Evolutionary conservation across 2,888 invertebrate species (phyloP), one percentile per base, ranked within the genome.

Genomic region (Parnassius apollo): DNA sequence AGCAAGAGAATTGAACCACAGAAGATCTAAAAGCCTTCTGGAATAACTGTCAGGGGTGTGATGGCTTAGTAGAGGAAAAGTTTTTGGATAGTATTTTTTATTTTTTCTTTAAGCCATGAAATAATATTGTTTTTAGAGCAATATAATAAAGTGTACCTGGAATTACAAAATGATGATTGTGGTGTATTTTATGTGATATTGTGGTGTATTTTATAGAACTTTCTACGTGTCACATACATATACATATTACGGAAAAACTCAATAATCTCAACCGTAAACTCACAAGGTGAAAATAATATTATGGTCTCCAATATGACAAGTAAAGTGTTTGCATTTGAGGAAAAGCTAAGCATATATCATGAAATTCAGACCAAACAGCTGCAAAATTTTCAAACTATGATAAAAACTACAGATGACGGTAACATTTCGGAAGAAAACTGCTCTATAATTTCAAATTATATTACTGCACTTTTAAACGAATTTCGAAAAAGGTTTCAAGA

Each of bases 41-140:
- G 18, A 18, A 18, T 1, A 49, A 49, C n/a, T 49, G 13, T 49
- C 44, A 44, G 44, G 10, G 44, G 9, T 10, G 10, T 44, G 9
- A 10, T 10, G 49, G 49, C 49, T 49, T 49, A 49, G 49, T 49
- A 49, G 49, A 49, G 49, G 49, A 49, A 49, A 49, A 49, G 49
- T 49, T 13, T 49, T 49, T 10, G 49, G n/a, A 49, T 12, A 7
- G 49, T 49, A 12, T 49, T 49, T 49, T 49, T 49, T 49, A 18
- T 18, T 18, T n/a, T n/a, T 49, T 49, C 7, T 12, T n/a, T n/a
- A n/a, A n/a, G 49, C 49, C 49, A 49, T 49, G 12, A 49, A 11
- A 49, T 49, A 49, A 49, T 49, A 49, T n/a, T 49, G 44, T 44
- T 44, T 44, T 44, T 44, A 1, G n/a, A 49, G 49, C 49, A 13